phyloP scores from a whole-genome alignment of 2,797 vertebrate genomes.

The Crypturellus tataupa region DNA sequence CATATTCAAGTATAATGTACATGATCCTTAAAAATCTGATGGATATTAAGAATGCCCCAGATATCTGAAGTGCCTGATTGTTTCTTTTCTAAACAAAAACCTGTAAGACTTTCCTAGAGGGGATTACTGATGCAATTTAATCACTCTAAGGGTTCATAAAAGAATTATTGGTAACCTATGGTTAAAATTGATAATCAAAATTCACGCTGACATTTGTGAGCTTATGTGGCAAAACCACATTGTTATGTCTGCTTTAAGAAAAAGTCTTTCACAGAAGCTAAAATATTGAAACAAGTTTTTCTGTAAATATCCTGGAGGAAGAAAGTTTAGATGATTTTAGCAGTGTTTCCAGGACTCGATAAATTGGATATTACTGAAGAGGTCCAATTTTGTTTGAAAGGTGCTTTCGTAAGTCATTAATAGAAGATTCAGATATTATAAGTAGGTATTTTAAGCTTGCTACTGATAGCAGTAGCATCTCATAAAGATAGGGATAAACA shows the following conservation, averaged over 20 bases:
- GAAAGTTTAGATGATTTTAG: not conserved
- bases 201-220: not conserved
- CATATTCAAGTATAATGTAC: not conserved
- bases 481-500: not conserved
- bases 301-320: not conserved
- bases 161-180: not conserved
- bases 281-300: not conserved
- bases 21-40: not conserved
- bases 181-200: not conserved
- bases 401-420: not conserved
- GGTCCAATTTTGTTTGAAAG: not conserved
- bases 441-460: not conserved
- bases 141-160: not conserved
- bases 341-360: slow-evolving; percentile 4
- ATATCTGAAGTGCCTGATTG: not conserved
- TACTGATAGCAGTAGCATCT: not conserved
- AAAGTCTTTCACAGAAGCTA: not conserved
- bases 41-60: not conserved
- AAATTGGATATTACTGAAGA: slow-evolving; percentile 1
- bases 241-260: not conserved
- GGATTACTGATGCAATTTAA: not conserved
- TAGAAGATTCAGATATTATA: slow-evolving; percentile 13
- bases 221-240: not conserved
- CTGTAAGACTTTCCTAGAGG: not conserved
- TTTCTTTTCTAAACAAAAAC: not conserved